Base-by-base conservation (phyloP, 2,797 vertebrate species). In the Strix occidentalis region DNA sequence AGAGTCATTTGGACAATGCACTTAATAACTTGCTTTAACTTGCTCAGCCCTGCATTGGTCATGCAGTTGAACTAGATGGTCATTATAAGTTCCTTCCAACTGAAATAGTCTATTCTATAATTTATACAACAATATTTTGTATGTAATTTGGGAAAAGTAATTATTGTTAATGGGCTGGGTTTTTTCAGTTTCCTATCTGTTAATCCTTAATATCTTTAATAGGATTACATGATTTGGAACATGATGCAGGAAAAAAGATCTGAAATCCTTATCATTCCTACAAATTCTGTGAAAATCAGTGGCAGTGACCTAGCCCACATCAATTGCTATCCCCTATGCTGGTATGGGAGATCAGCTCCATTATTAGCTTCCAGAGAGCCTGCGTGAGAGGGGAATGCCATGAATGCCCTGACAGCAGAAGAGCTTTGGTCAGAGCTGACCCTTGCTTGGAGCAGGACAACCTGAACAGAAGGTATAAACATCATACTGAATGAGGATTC, bases 351-450 rank as follows among this genome's bases (percentile, higher is more conserved):
- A 29, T 18, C 69, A 84, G 10, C 13, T 79, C 48, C 43, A 9
- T 69, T 68, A 41, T 8, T 26, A 29, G 12, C 35, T 56, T 71
- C 46, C 24, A 39, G 43, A 77, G 25, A 35, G 53, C 17, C 63
- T 50, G 6, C 0, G 1, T 0, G 5, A 35, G 75, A n/a, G 3
- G 69, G 11, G 72, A 83, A 29, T 0, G 0, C 21, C 56, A 10
- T 0, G 1, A 61, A 10, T 21, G 7, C 14, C 54, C 37, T 61
- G 70, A 48, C 1, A 89, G 23, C 43, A 65, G 57, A 84, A 58
- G 25, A 77, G 14, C 48, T 74, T 39, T 83, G 43, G 13, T 57
- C 28, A 39, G 43, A 65, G 23, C 35, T 88, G 41, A 86, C 19
- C 31, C 53, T 17, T 70, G 35, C 68, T 68, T 45, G 18, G 11